Base-by-base conservation (phyloP, 2,888 invertebrate species). In the Andrena flavipes region DNA sequence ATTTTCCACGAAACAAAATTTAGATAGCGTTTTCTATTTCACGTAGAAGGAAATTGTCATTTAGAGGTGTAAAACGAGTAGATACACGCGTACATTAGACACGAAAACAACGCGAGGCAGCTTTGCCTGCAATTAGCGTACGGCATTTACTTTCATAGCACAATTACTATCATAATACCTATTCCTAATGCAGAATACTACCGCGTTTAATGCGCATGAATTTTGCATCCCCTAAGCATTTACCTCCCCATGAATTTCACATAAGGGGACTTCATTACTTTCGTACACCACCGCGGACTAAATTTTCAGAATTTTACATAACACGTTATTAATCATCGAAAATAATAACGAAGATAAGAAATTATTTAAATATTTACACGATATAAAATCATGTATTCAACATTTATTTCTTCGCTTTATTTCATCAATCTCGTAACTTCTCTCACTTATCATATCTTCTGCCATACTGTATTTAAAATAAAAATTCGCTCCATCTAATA, bases 101-200 rank as follows among this genome's bases (percentile, higher is more conserved):
- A 33, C 48, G 59, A 76, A 60, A 68, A 33, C 42, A 20, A 56
- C 23, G 8, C 48, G 65, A 35, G 29, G 63, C 20, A 59, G 68
- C 76, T 79, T 56, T 64, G 76, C 59, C 33, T 48, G 62, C 29
- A 63, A 63, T 51, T 33, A 68, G 20, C 76, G n/a, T 3, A 54
- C 29, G 54, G 64, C 76, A 79, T 78, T 80, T 73, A 78, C 68
- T 72, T 77, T 72, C 67, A 26, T 77, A 42, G 67, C 23, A 54
- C 62, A 80, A 78, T 72, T 78, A 74, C 67, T 74, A 54, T 70
- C 65, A 51, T 64, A 74, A 70, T 62, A 59, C 33, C 54, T 59
- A 60, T 62, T 59, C 35, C 73, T 30, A 59, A 59, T 62, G 69
- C 54, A 13, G 13, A 69, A 51, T 59, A 26, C 20, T 23, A 26